Base-by-base conservation (phyloP, 2,797 vertebrate genomes). In the Mus spretus region DNA sequence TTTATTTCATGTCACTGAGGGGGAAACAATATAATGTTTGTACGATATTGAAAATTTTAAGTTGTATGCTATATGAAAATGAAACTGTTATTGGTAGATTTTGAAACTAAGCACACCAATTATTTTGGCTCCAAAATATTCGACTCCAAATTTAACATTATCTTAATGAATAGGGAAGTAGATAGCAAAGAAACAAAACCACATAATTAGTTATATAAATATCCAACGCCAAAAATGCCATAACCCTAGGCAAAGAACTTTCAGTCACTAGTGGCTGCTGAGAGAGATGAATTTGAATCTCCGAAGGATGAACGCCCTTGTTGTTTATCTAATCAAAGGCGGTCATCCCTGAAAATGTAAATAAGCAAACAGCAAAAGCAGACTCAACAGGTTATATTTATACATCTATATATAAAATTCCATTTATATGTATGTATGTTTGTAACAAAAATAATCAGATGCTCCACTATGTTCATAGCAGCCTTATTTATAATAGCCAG, bases 111-210 rank as follows among this genome's bases (percentile, higher is more conserved):
- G 47, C 22, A 63, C 74, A 78, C 2, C 12, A 91, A 82, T 72
- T 26, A 14, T 88, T 88, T 87, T 87, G 50, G 83, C 1, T 22
- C 82, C 8, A 95, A 92, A 79, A 84, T 80, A 94, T 94, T 95
- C 94, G 40, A 11, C 28, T 85, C 9, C 7, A 90, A 94, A 67
- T 74, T 4, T 91, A 84, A 87, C 40, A 83, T 74, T 81, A 82
- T 34, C 50, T 34, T 67, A 78, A 65, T 89, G 65, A 95, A 4
- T 84, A 91, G 6, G 63, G 44, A 89, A 15, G 15, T 17, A 59
- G 34, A 83, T 3, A 12, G 3, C 78, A 77, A 78, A 15, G 77
- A 91, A 80, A 77, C 57, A 74, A 96, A 95, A 24, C 1, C 50
- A 87, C 44, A 22, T 40, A 89, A 78, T 34, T 80, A 19, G 55